Percentiles rank a stretch among this genome's conserved stretches.
phyloP scores from a whole-genome alignment of 2,113 vertebrate species.

The Sisor rabdophorus region DNA sequence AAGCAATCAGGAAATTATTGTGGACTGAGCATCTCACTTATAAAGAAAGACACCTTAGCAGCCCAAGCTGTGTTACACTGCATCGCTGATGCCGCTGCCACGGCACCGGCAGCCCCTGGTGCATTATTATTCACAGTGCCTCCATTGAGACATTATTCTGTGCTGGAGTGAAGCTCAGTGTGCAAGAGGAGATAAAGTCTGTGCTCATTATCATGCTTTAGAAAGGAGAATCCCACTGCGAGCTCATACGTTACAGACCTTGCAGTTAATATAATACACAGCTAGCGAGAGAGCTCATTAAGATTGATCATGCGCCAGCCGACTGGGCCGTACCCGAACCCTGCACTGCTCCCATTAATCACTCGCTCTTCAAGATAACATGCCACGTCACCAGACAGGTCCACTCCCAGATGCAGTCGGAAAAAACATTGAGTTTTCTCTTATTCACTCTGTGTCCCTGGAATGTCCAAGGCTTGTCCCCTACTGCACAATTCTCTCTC shows the following conservation, averaged over 20 bases:
- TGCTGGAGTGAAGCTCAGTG: slow-evolving; percentile 47
- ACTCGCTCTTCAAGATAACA: slow-evolving; percentile 67
- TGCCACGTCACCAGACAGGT: slow-evolving; percentile 56
- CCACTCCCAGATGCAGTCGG: slow-evolving; percentile 50
- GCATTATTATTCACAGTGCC: slow-evolving; percentile 51
- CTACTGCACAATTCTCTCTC: slow-evolving; percentile 3
- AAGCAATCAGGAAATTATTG: not conserved
- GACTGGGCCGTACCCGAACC: slow-evolving; percentile 59
- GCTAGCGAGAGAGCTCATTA: slow-evolving; percentile 71
- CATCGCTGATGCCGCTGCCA: not conserved
- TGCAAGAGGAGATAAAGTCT: slow-evolving; percentile 44
- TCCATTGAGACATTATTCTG: slow-evolving; percentile 56
- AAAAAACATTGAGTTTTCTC: slow-evolving; percentile 27
- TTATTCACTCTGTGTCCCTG: slow-evolving; percentile 17
- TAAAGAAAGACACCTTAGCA: slow-evolving; percentile 15
- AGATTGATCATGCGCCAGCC: slow-evolving; percentile 70
- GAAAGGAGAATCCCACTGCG: slow-evolving; percentile 60
- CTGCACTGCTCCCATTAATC: slow-evolving; percentile 66
- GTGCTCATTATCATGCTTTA: slow-evolving; percentile 68
- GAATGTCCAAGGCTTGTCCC: slow-evolving; percentile 38
- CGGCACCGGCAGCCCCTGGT: slow-evolving; percentile 40
- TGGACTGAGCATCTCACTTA: slow-evolving; percentile 5
- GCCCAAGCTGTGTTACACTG: not conserved
- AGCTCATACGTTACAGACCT: slow-evolving; percentile 60
- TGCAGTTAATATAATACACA: slow-evolving; percentile 68